Evolutionary conservation across 2,113 vertebrate genomes (phyloP).

Genomic region (Picathartes gymnocephalus): DNA sequence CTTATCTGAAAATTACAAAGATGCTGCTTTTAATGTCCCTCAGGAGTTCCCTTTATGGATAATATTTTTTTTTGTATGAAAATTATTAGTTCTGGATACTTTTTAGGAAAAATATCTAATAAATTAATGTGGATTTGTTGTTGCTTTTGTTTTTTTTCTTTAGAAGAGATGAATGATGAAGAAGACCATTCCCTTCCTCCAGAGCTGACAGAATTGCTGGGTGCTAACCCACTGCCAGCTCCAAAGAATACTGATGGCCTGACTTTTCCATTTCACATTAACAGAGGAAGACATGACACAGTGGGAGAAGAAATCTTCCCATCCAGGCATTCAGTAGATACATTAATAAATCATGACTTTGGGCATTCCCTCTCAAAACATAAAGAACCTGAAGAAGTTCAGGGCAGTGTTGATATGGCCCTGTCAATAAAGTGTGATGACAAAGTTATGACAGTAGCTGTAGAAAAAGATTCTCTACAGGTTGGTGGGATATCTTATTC

Average conservation of each 20-base stretch:
- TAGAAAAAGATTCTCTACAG: conserved; percentile 87
- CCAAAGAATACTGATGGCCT: conserved; percentile 53
- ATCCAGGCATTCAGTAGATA: conserved; percentile 43
- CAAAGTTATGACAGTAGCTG: conserved; percentile 83
- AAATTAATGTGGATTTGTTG: neutral
- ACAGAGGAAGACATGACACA: conserved; percentile 57
- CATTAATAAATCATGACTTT: conserved; percentile 51
- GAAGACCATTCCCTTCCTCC: conserved; percentile 77
- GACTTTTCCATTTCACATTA: conserved; percentile 77
- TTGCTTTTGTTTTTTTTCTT: neutral
- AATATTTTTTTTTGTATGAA: neutral
- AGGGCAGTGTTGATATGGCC: conserved; percentile 71
- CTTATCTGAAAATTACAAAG: neutral
- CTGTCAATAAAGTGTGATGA: conserved; percentile 84
- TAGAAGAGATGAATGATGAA: conserved; percentile 79
- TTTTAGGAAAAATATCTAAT: neutral
- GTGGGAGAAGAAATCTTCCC: conserved; percentile 22
- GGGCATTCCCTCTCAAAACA: conserved; percentile 53
- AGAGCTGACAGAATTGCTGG: conserved; percentile 77
- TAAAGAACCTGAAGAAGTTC: conserved; percentile 78
- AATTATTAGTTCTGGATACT: neutral
- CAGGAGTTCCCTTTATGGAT: neutral
- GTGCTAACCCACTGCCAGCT: conserved; percentile 46
- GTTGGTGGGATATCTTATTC: conserved; percentile 67
- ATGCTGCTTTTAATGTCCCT: neutral